Evolutionary conservation across 2,888 invertebrate genomes (phyloP).

Genomic region (Synanthedon andrenaeformis): DNA sequence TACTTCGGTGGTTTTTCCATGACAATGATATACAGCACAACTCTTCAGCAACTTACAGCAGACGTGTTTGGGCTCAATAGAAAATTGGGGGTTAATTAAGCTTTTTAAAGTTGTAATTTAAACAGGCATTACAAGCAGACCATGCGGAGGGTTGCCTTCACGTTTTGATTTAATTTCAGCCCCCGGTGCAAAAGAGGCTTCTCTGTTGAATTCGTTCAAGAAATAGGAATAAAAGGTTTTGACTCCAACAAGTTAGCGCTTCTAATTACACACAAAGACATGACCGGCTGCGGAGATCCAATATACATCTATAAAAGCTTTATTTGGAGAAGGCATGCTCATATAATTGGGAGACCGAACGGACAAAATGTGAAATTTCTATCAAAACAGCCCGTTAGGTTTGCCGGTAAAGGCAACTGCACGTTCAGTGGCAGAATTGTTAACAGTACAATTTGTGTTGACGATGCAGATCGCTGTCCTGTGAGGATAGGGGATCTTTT

Average conservation of each 20-base stretch:
- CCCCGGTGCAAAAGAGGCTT: conserved; percentile 2
- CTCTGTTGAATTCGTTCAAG: not conserved
- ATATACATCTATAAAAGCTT: not conserved
- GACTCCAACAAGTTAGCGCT: not conserved
- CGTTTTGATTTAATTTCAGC: not conserved
- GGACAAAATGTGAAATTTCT: not conserved
- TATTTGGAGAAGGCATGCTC: not conserved
- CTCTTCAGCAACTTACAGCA: no score
- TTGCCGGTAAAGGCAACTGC: not conserved
- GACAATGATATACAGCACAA: no score
- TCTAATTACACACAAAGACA: not conserved
- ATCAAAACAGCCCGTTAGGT: not conserved
- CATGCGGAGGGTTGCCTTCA: not conserved
- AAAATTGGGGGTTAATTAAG: no score
- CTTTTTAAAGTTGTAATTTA: no score
- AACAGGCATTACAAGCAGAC: no score
- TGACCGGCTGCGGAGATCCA: not conserved
- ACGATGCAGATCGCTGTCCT: not conserved
- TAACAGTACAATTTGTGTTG: not conserved
- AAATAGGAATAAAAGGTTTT: not conserved
- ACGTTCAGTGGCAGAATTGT: not conserved
- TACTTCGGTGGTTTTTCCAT: no score
- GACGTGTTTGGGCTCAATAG: no score
- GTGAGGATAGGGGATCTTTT: conserved; percentile 1
- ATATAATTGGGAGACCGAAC: conserved; percentile 1